These are phyloP conservation scores for Eira barbara DNA, from an alignment of 2,113 vertebrate genomes.

Conservation along the genomic window DNA sequence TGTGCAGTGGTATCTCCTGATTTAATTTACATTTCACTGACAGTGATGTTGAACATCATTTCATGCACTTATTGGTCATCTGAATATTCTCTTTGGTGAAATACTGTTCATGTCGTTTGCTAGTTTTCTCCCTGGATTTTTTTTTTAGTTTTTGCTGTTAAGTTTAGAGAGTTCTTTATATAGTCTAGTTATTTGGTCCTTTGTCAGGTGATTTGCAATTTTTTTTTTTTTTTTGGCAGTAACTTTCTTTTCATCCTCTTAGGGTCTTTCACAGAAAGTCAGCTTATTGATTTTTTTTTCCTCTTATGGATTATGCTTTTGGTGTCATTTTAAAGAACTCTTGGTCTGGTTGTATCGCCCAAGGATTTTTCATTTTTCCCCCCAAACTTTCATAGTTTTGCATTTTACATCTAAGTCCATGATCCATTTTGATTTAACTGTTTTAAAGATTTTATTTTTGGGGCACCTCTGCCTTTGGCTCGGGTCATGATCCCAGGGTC, in stretches of 20 bases:
- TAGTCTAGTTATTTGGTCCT: background rate
- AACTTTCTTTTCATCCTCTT: background rate
- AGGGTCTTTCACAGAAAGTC: background rate
- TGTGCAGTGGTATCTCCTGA: background rate
- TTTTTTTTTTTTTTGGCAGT: background rate
- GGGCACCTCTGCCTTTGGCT: too few species aligned
- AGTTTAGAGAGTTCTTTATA: background rate
- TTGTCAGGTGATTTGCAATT: background rate
- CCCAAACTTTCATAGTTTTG: background rate
- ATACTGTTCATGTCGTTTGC: background rate
- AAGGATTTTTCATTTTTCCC: background rate
- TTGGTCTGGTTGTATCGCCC: background rate
- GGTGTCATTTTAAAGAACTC: background rate
- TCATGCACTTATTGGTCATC: background rate
- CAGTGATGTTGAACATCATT: background rate
- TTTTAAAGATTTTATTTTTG: background rate
- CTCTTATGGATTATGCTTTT: background rate
- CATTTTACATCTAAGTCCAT: background rate
- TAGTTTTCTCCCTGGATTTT: background rate
- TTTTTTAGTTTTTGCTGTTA: background rate
- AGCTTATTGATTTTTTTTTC: background rate
- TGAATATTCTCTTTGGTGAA: background rate
- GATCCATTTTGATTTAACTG: background rate
- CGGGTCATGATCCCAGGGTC: too few species aligned
- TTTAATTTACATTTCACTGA: background rate